A percentile compares a stretch with the other conserved stretches of the same genome.
phyloP scores from a whole-genome alignment of 2,797 vertebrate species.

The Propithecus deckenii region DNA sequence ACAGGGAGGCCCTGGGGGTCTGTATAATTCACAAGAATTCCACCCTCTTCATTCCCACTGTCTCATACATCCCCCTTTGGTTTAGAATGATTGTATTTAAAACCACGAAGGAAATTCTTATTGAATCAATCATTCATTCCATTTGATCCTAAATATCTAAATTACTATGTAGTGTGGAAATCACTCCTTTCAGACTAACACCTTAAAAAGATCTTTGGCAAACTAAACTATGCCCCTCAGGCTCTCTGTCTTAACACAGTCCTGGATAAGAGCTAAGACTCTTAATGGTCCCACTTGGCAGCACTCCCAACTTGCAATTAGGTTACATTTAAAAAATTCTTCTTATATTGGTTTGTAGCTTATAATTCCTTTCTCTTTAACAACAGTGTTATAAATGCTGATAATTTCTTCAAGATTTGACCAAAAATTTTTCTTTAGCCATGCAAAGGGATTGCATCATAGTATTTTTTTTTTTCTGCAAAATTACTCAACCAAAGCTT shows the following conservation, averaged over 20 bases:
- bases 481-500: slow-evolving; percentile 3
- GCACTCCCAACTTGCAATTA: background rate
- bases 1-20: background rate
- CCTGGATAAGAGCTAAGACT: background rate
- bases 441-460: background rate
- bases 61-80: background rate
- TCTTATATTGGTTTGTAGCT: background rate
- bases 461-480: background rate
- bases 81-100: slow-evolving; percentile 10
- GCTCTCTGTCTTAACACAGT: background rate
- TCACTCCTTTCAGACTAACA: slow-evolving; percentile 9
- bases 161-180: slow-evolving; percentile 25
- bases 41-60: background rate
- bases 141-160: slow-evolving; percentile 30
- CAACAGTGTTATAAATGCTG: background rate
- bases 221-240: background rate
- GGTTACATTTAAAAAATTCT: background rate
- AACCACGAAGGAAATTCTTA: slow-evolving; percentile 34
- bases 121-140: background rate
- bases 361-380: slow-evolving; percentile 8
- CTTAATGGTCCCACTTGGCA: background rate
- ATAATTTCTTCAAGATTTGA: background rate
- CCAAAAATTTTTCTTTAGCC: slow-evolving; percentile 24
- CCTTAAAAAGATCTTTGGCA: slow-evolving; percentile 26
- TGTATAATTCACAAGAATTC: background rate